phyloP scores from a whole-genome alignment of 2,888 invertebrate genomes.

The Eupithecia centaureata region DNA sequence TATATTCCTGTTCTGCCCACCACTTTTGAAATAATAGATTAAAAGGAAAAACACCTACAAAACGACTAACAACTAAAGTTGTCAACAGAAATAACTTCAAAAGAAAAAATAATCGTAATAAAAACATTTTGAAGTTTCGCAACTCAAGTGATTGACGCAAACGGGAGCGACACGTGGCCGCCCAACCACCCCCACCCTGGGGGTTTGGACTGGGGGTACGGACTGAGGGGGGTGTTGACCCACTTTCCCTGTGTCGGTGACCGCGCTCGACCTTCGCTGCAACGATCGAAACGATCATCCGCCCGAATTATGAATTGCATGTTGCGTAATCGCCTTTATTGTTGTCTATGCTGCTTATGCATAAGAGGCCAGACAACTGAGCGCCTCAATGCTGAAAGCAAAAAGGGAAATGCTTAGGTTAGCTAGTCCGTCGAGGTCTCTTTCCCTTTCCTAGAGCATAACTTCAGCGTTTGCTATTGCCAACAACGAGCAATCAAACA shows the following conservation, averaged over 20 bases:
- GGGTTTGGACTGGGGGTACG: constrained; percentile 22
- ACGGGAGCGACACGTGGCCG: constrained; percentile 59
- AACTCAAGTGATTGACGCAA: constrained; percentile 39
- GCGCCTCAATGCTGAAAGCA: neutral
- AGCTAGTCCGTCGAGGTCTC: neutral
- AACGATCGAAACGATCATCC: constrained; percentile 66
- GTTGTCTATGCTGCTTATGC: constrained; percentile 51
- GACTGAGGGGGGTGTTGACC: constrained; percentile 67
- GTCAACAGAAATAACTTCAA: neutral
- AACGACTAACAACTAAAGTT: neutral
- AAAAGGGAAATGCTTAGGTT: neutral
- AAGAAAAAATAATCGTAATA: constrained; percentile 1
- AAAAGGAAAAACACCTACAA: neutral
- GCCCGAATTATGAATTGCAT: constrained; percentile 61
- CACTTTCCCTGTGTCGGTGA: constrained; percentile 75
- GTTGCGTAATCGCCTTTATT: constrained; percentile 67
- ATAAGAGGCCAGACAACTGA: constrained; percentile 17
- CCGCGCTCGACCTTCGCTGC: constrained; percentile 80
- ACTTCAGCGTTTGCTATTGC: constrained; percentile 33
- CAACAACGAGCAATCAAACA: constrained; percentile 59
- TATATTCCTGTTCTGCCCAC: neutral
- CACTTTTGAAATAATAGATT: neutral
- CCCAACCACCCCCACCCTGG: constrained; percentile 38
- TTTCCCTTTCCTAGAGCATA: constrained; percentile 20
- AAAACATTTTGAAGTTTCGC: constrained; percentile 20